Evolutionary conservation across 2,888 invertebrate genomes (phyloP), one percentile per base, ranked within the genome.

Genomic region (Mesorhabditis sp.): DNA sequence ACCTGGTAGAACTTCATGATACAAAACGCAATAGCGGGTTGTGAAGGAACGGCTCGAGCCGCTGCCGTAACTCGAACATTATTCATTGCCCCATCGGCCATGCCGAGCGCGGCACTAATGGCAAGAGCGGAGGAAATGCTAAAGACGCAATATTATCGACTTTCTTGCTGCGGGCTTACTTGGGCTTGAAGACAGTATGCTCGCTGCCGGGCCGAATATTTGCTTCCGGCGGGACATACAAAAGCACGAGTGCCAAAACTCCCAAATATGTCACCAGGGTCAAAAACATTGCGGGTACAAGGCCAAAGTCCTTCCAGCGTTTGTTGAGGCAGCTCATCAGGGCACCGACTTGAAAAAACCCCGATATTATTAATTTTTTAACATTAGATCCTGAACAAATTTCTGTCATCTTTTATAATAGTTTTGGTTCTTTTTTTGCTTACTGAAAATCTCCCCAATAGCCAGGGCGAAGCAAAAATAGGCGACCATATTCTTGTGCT

Each of bases 1-100:
- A 74, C 77, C 72, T 73, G 79, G 64, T 76, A 79, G 69, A 79
- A 77, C 62, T 79, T 79, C 15, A 77, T 77, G 5, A 79, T 74
- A 6, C 76, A 77, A 58, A 76, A 78, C 0, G 76, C 72, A 66
- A 77, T 75, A 10, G 77, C 73, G 62, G 77, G 66, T 67, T 72
- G 41, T 7, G 70, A 61, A 2, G 79, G 79, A 65, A 79, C 66
- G 0, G 72, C 76, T 3, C 76, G 65, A 4, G 79, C 74, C 66
- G 76, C 77, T 42, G 77, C 77, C 6, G 76, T 74, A 1, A 71
- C 67, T 4, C 79, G 71, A 4, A 70, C 69, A 42, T 74, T 76
- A 62, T 78, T 76, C 45, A 78, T 68, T 61, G 71, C 74, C 28
- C 73, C 76, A 67, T 79, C 79, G 13, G 74, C 74, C 4, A 76